Conservation (phyloP, 2,797 vertebrate genomes). For the Prunella strophiata region DNA sequence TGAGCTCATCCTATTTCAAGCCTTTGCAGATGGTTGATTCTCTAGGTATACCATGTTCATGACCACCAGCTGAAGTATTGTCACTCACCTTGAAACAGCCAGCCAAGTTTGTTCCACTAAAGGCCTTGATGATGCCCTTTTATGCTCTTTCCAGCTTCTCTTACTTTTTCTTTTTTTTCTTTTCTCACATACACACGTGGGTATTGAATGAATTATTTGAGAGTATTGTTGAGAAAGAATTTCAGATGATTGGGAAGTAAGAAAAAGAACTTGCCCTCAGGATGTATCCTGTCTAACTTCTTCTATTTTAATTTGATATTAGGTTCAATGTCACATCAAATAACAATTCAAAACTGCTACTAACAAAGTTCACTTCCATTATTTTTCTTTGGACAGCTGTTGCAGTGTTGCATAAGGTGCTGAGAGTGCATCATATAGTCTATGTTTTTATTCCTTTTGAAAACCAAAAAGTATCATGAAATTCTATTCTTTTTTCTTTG, state of each 20-base stretch:
- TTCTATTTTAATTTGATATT: neutral
- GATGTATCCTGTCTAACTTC: neutral
- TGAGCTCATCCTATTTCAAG: neutral
- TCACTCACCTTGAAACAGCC: slow-evolving; percentile 44
- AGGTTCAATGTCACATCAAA: neutral
- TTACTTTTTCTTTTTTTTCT: neutral
- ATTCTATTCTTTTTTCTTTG: neutral
- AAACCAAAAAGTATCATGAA: neutral
- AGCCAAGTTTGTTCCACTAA: neutral
- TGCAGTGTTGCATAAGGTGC: neutral
- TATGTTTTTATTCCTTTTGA: neutral
- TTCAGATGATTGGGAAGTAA: neutral
- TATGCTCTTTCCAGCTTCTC: neutral
- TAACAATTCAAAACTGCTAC: neutral
- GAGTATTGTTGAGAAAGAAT: neutral
- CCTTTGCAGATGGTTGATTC: slow-evolving; percentile 24
- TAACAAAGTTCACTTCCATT: neutral
- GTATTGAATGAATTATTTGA: neutral
- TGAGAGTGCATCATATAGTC: neutral
- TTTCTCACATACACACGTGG: neutral
- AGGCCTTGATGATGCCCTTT: neutral
- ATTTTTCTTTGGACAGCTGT: neutral
- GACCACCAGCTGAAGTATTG: slow-evolving; percentile 29
- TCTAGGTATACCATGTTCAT: slow-evolving; percentile 24
- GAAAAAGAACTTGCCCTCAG: neutral